Conservation (phyloP, 1,140 invertebrate species). For the Drosophila bocki region DNA sequence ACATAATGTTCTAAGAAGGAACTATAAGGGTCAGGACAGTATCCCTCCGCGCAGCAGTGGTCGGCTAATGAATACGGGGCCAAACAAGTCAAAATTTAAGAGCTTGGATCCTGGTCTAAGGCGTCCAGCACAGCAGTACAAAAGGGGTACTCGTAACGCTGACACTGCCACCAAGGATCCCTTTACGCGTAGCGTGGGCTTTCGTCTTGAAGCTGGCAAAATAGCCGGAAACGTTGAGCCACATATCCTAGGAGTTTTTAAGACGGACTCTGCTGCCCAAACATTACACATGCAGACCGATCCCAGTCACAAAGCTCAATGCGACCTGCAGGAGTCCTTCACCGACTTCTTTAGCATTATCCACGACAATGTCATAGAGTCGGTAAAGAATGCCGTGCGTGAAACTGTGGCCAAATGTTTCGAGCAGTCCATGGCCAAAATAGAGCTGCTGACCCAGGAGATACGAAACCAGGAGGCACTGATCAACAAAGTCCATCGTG, state of each 20-base stretch:
- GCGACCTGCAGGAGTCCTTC: conserved; percentile 53
- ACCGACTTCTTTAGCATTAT: conserved; percentile 66
- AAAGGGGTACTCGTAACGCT: not conserved
- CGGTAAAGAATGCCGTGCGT: conserved; percentile 50
- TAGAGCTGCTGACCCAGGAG: conserved; percentile 38
- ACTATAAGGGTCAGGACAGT: conserved; percentile 7
- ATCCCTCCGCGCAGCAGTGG: not conserved
- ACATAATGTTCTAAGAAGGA: conserved; percentile 37
- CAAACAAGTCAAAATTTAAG: not conserved
- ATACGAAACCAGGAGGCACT: conserved; percentile 26
- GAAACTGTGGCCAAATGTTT: conserved; percentile 58
- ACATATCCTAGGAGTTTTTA: not conserved
- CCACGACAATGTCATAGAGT: conserved; percentile 64
- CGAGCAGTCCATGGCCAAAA: conserved; percentile 24
- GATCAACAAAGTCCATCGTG: conserved; percentile 41
- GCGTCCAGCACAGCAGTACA: not conserved
- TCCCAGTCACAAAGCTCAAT: conserved; percentile 9
- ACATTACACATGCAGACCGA: not conserved
- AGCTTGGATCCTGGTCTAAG: not conserved
- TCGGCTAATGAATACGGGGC: not conserved
- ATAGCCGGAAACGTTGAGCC: not conserved
- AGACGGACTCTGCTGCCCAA: not conserved
- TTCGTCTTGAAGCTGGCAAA: conserved; percentile 21
- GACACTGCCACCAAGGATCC: not conserved
- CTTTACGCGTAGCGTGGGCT: conserved; percentile 14